These are phyloP conservation scores for Chloromyia formosa DNA, from an alignment of 2,888 invertebrate genomes.

Conservation along the genomic window DNA sequence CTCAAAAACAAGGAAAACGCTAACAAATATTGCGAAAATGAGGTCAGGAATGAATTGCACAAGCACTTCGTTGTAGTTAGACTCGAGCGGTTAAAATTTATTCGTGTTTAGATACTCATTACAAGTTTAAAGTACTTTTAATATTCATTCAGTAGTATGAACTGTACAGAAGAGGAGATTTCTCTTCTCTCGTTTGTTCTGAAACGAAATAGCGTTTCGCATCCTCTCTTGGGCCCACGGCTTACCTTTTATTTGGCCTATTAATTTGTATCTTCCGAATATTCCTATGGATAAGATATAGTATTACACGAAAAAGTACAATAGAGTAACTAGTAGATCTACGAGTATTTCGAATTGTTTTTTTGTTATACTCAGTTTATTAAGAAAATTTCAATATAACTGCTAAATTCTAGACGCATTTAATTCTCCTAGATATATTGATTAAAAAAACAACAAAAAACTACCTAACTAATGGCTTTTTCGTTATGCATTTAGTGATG, in stretches of 20 bases:
- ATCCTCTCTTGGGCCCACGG: constrained; percentile 17
- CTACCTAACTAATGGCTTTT: no score
- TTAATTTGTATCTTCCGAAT: constrained; percentile 39
- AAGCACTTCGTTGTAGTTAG: constrained; percentile 12
- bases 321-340: background rate
- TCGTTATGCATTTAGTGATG: no score
- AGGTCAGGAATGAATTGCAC: constrained; percentile 23
- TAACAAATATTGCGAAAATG: background rate
- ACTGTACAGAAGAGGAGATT: constrained; percentile 24
- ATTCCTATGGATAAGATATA: constrained; percentile 46
- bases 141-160: background rate
- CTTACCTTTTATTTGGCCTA: constrained; percentile 47
- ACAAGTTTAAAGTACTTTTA: constrained; percentile 22
- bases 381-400: background rate
- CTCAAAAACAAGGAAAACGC: background rate
- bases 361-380: background rate
- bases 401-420: background rate
- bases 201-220: constrained; percentile 15
- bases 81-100: background rate
- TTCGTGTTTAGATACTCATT: background rate
- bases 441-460: no score
- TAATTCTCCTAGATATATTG: no score
- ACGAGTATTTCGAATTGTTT: background rate
- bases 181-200: constrained; percentile 2
- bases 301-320: constrained; percentile 34